Percentiles rank a stretch among this genome's conserved stretches.
Conservation (phyloP, 2,797 vertebrate species). For the Paratrypauchen microcephalus region DNA sequence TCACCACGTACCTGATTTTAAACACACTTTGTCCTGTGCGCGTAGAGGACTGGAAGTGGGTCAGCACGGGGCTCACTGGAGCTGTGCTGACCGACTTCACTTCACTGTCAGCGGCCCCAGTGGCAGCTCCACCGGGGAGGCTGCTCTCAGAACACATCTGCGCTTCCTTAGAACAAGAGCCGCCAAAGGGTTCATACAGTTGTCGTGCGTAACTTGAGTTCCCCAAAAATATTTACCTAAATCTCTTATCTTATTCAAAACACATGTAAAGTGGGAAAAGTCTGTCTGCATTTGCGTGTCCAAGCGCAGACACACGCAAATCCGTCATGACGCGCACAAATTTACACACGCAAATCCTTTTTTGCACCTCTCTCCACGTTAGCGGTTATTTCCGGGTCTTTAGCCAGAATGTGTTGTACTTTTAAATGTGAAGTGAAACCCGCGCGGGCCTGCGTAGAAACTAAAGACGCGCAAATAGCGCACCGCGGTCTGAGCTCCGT, state of each 20-base stretch:
- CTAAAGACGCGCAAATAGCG: not conserved
- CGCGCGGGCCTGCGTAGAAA: not conserved
- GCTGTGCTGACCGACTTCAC: too few relatives aligned
- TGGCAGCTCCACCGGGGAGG: too few relatives aligned
- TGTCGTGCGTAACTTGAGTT: slow-evolving; percentile 34
- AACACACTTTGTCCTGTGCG: not conserved
- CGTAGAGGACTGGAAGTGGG: not conserved
- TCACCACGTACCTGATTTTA: not conserved
- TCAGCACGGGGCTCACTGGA: not conserved
- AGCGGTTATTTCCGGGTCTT: not conserved
- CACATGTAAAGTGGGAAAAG: slow-evolving; percentile 56
- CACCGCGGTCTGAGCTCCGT: not conserved
- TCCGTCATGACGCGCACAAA: not conserved
- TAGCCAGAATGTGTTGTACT: not conserved
- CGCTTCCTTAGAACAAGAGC: too few relatives aligned
- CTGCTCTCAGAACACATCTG: too few relatives aligned
- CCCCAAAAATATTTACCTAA: slow-evolving; percentile 46
- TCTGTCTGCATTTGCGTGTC: slow-evolving; percentile 18
- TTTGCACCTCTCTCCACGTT: not conserved
- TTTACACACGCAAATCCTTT: not conserved
- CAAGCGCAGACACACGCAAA: not conserved
- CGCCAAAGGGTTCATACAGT: slow-evolving; percentile 12
- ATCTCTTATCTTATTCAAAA: slow-evolving; percentile 54
- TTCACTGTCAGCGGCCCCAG: too few relatives aligned
- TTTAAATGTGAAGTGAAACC: slow-evolving; percentile 22